Conservation (phyloP, 2,888 invertebrate genomes). For the Sceliomorpha sp. region DNA sequence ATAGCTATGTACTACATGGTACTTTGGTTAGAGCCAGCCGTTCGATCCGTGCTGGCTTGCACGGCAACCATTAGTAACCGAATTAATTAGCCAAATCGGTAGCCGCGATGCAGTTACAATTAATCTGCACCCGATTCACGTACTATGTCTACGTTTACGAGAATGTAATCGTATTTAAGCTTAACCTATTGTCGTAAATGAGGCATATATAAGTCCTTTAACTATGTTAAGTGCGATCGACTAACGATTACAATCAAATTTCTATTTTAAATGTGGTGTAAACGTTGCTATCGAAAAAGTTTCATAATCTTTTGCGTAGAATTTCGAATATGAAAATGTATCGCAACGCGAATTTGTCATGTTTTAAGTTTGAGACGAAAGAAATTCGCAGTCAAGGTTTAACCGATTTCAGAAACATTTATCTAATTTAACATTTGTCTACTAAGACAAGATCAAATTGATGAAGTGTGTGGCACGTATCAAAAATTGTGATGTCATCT, state of each 20-base stretch:
- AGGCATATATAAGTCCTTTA: slow-evolving; percentile 51
- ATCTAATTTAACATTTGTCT: no score
- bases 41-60: slow-evolving; percentile 53
- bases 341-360: no score
- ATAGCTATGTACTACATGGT: slow-evolving; percentile 27
- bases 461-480: no score
- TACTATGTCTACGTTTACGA: slow-evolving; percentile 54
- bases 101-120: slow-evolving; percentile 77
- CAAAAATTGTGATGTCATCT: no score
- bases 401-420: no score
- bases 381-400: no score
- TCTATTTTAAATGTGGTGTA: slow-evolving; percentile 30
- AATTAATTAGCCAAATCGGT: slow-evolving; percentile 79
- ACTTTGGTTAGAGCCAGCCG: slow-evolving; percentile 26
- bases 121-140: slow-evolving; percentile 74
- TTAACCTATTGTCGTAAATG: slow-evolving; percentile 54
- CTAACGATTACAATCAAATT: slow-evolving; percentile 46
- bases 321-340: no score
- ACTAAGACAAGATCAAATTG: no score
- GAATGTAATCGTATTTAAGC: slow-evolving; percentile 54
- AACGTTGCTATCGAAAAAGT: slow-evolving; percentile 23
- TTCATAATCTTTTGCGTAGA: no score
- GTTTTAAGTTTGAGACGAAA: no score
- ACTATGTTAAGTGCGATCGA: slow-evolving; percentile 41
- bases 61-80: slow-evolving; percentile 74